A percentile compares a stretch with the other conserved stretches of the same genome.
Conservation (phyloP, 2,113 vertebrate species). For the Pristiophorus japonicus region DNA sequence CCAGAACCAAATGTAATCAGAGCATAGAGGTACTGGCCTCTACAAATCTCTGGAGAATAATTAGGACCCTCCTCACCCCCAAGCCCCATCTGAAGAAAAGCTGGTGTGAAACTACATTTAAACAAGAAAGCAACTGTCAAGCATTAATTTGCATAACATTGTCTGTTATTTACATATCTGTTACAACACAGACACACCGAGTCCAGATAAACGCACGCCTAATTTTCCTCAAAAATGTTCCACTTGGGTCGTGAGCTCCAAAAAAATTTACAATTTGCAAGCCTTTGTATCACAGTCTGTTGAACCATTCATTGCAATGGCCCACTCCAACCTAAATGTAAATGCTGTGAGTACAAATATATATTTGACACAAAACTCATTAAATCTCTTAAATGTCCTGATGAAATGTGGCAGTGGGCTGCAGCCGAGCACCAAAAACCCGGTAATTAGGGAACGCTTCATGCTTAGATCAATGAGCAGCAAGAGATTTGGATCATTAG, state of each 20-base stretch:
- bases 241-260: not conserved
- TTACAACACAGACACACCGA: not conserved
- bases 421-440: not conserved
- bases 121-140: not conserved
- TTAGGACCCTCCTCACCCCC: not conserved
- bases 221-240: not conserved
- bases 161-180: not conserved
- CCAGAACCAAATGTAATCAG: not conserved
- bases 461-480: not conserved
- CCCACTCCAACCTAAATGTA: not conserved
- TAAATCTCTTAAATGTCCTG: constrained; percentile 6
- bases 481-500: constrained; percentile 23
- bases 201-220: not conserved
- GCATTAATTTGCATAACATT: not conserved
- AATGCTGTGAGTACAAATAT: constrained; percentile 7
- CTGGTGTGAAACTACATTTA: not conserved
- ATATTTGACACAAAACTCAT: constrained; percentile 28
- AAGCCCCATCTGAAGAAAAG: not conserved
- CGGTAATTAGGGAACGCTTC: constrained; percentile 3
- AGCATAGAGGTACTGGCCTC: not conserved
- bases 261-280: not conserved
- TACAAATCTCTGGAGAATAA: not conserved
- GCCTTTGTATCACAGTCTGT: not conserved
- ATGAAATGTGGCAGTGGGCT: constrained; percentile 21
- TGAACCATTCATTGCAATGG: not conserved